Evolutionary conservation across 2,797 vertebrate species (phyloP), one percentile per base, ranked within the genome.

Genomic region (Melanotaenia nigrans): DNA sequence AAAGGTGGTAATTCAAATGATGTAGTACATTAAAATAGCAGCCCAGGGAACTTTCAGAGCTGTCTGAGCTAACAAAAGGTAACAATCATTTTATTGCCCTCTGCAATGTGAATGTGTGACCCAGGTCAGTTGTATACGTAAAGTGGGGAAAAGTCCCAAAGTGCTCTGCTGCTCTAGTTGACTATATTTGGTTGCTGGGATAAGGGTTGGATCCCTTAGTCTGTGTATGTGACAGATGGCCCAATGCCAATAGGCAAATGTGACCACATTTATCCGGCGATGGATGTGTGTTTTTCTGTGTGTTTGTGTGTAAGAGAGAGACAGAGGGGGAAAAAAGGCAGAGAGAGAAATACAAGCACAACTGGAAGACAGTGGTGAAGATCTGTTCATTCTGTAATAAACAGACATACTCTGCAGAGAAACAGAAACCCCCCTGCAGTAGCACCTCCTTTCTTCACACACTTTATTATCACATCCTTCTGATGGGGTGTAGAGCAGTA

Each of bases 131-230:
- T 58, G 77, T 66, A 72, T n/a, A 59, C 42, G 81, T 79, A 73
- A 65, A 76, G 79, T 40, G 47, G 68, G 74, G 86, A 88, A 85
- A 84, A 80, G 83, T 68, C 78, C 30, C 68, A 75, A 82, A 25
- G 65, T 87, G 86, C 84, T 85, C 82, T 66, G 89, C 90, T 91
- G 87, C 85, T 91, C 83, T 75, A 81, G 80, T 91, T 95, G 94
- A 94, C 94, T 94, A 95, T 94, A 95, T 95, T 94, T 94, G 94
- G 94, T 85, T 80, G 87, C 93, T 90, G 88, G 86, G 91, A 89
- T 86, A 83, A 90, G 86, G 85, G 81, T 83, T 85, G 91, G 86
- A 92, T 93, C 91, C 77, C 83, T 87, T 82, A 76, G 28, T 30
- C 88, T 88, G 86, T 88, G 85, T 86, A 87, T 93, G 85, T 92